A percentile compares a stretch with the other conserved stretches of the same genome.
These are phyloP conservation scores for Globodera ellingtonae DNA, from an alignment of 1,140 invertebrate species.

Conservation along the genomic window DNA sequence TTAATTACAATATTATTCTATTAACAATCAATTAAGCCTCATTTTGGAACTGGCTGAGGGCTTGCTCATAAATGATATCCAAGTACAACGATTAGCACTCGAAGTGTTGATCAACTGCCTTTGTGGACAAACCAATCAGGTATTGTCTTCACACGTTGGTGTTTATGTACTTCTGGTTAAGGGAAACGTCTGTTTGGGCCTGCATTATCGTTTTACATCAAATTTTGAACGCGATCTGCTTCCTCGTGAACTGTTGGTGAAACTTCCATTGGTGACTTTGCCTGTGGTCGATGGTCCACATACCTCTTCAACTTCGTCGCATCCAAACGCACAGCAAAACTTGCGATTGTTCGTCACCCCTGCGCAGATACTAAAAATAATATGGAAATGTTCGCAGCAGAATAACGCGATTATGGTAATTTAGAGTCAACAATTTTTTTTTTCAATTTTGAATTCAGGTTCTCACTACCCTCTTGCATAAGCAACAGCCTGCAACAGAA, in stretches of 20 bases:
- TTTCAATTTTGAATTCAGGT: conserved; percentile 32
- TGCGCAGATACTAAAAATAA: conserved; percentile 29
- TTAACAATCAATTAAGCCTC: conserved; percentile 23
- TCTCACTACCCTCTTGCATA: conserved; percentile 37
- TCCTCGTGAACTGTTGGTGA: conserved; percentile 12
- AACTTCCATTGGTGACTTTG: conserved; percentile 5
- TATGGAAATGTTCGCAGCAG: conserved; percentile 46
- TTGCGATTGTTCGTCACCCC: conserved; percentile 29
- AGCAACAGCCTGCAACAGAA: conserved; percentile 80
- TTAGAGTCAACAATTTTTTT: background rate
- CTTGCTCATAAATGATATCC: conserved; percentile 29
- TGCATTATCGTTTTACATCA: conserved; percentile 24
- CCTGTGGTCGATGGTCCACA: background rate
- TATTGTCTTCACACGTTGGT: background rate
- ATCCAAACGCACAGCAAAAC: background rate
- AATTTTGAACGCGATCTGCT: conserved; percentile 21
- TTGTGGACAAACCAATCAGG: conserved; percentile 49
- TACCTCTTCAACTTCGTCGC: background rate
- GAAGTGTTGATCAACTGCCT: conserved; percentile 47
- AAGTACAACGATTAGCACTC: conserved; percentile 44
- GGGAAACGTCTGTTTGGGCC: conserved; percentile 1
- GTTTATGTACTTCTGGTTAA: background rate
- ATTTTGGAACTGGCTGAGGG: conserved; percentile 43
- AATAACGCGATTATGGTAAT: conserved; percentile 53
- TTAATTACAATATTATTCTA: background rate